Evolutionary conservation across 2,797 vertebrate genomes (phyloP).

Genomic region (Leuciscus waleckii): DNA sequence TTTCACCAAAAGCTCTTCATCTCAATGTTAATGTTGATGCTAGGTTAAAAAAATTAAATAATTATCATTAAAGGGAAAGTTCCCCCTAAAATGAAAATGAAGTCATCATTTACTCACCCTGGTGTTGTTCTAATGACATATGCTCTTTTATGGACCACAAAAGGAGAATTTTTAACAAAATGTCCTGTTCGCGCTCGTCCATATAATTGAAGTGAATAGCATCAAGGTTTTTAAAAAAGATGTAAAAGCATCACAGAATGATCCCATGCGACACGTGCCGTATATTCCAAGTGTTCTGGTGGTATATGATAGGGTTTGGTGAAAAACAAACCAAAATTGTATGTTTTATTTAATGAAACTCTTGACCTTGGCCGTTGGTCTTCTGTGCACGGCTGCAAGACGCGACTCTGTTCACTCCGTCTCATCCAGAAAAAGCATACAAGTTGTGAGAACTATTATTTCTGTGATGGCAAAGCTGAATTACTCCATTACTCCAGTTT

Average conservation of each 20-base stretch:
- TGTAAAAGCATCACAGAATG: no score
- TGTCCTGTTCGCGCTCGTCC: background rate
- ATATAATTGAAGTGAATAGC: background rate
- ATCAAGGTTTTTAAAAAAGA: no score
- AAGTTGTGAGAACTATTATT: background rate
- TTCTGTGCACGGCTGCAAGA: background rate
- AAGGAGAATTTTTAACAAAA: background rate
- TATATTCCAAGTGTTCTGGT: background rate
- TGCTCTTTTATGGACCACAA: background rate
- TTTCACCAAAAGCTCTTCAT: background rate
- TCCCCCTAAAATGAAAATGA: background rate
- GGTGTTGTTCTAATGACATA: background rate
- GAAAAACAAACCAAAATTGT: background rate
- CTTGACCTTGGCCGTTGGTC: background rate
- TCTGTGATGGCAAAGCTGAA: background rate
- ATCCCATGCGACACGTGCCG: background rate
- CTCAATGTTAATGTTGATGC: background rate
- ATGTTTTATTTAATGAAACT: background rate
- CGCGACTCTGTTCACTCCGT: background rate
- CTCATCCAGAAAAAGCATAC: background rate
- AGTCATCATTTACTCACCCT: background rate
- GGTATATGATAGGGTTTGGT: background rate
- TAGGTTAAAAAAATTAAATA: background rate
- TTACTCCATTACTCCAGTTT: background rate
- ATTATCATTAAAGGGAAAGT: background rate